These are phyloP conservation scores for Mantis religiosa DNA, from an alignment of 2,888 invertebrate species.

Conservation along the genomic window DNA sequence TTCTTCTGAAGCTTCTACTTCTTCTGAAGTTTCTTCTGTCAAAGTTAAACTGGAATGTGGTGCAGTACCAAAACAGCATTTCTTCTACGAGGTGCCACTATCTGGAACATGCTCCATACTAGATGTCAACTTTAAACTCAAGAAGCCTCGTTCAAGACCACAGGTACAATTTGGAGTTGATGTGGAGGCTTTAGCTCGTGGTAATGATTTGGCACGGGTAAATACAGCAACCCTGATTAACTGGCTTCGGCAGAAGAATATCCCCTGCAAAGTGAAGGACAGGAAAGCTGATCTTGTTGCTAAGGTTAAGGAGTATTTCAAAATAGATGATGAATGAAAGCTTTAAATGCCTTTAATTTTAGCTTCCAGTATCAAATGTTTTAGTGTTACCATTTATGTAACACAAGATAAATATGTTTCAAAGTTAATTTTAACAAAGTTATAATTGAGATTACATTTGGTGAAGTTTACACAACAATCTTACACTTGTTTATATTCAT, in stretches of 20 bases:
- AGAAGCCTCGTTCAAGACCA: slow-evolving; percentile 26
- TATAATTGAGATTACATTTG: no score
- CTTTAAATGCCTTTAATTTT: background rate
- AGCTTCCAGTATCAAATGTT: background rate
- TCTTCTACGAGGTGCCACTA: background rate
- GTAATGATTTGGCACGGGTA: slow-evolving; percentile 22
- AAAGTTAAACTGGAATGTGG: background rate
- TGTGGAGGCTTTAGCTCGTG: slow-evolving; percentile 27
- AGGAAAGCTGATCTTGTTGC: slow-evolving; percentile 30
- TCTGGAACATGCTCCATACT: background rate
- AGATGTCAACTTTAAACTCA: background rate
- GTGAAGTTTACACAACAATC: no score
- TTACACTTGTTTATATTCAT: no score
- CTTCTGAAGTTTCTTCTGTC: no score
- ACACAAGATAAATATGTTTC: no score
- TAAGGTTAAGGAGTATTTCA: slow-evolving; percentile 21
- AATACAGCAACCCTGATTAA: slow-evolving; percentile 29
- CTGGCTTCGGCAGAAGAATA: slow-evolving; percentile 27
- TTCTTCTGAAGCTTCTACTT: background rate
- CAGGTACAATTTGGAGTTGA: slow-evolving; percentile 27
- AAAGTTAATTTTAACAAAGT: no score
- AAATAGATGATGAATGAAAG: background rate
- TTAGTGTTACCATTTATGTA: no score
- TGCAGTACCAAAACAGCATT: background rate
- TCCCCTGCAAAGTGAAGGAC: slow-evolving; percentile 29